Conservation (phyloP, 1,140 invertebrate species). For the Musca domestica region DNA sequence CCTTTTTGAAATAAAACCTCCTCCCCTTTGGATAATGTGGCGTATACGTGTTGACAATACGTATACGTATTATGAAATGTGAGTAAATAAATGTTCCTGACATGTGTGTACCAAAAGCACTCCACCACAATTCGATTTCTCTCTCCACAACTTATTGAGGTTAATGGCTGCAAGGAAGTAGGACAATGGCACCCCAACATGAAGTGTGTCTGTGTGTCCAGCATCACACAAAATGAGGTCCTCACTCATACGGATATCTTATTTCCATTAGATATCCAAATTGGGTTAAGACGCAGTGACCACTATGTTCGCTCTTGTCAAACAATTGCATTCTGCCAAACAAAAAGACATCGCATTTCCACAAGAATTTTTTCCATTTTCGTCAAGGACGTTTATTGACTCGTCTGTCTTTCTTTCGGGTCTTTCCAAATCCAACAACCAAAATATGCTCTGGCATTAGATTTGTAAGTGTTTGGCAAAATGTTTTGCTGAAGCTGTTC, state of each 20-base stretch:
- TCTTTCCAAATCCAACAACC: neutral
- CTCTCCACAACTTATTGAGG: conserved; percentile 10
- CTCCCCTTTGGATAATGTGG: too few species aligned
- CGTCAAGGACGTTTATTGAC: conserved; percentile 16
- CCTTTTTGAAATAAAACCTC: too few species aligned
- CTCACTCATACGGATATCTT: too few species aligned
- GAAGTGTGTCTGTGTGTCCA: neutral
- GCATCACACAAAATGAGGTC: neutral
- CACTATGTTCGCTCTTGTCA: neutral
- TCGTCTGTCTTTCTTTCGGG: neutral
- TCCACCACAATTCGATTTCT: neutral
- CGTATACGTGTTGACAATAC: too few species aligned
- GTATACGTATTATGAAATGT: too few species aligned
- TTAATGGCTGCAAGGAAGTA: neutral
- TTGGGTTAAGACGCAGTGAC: conserved; percentile 16
- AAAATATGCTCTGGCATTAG: neutral
- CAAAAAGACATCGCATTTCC: neutral
- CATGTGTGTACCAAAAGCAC: too few species aligned
- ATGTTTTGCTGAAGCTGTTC: too few species aligned
- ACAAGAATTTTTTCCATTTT: neutral
- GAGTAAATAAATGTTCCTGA: too few species aligned
- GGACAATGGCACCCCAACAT: neutral
- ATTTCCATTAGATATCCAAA: neutral
- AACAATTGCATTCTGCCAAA: neutral
- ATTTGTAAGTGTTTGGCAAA: too few species aligned